Evolutionary conservation across 2,113 vertebrate species (phyloP).

Genomic region (Nycticryphes semicollaris): DNA sequence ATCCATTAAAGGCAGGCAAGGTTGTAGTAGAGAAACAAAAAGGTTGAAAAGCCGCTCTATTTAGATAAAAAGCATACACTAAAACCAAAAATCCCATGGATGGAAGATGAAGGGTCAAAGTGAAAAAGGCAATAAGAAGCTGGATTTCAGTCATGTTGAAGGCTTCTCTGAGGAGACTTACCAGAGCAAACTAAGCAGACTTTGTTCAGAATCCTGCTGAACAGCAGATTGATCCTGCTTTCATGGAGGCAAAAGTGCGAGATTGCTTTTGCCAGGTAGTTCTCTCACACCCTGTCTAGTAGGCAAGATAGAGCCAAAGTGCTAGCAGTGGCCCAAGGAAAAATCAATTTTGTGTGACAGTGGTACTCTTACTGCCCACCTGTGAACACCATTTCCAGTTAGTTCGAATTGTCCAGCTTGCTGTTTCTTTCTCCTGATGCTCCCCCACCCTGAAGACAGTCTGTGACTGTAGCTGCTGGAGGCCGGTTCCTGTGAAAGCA

Average conservation of each 20-base stretch:
- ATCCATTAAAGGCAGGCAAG: background rate
- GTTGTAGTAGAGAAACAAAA: background rate
- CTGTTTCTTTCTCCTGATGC: background rate
- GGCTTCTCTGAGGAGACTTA: background rate
- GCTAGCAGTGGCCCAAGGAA: background rate
- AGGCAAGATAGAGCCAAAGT: background rate
- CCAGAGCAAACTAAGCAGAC: background rate
- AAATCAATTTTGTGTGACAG: background rate
- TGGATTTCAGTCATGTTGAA: background rate
- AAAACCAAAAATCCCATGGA: background rate
- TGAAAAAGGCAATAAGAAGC: background rate
- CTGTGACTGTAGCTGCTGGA: background rate
- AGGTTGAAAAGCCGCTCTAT: slow-evolving; percentile 5
- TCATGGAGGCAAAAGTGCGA: background rate
- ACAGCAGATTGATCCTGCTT: background rate
- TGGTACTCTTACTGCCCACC: background rate
- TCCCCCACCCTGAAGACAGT: background rate
- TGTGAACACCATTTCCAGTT: background rate
- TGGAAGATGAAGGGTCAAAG: background rate
- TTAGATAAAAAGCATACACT: background rate
- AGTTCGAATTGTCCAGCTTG: background rate
- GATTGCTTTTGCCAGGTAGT: background rate
- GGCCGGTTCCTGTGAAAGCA: background rate
- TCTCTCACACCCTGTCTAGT: background rate
- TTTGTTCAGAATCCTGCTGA: background rate